Conservation (phyloP, 2,888 invertebrate species). For the Caenorhabditis sulstoni region DNA sequence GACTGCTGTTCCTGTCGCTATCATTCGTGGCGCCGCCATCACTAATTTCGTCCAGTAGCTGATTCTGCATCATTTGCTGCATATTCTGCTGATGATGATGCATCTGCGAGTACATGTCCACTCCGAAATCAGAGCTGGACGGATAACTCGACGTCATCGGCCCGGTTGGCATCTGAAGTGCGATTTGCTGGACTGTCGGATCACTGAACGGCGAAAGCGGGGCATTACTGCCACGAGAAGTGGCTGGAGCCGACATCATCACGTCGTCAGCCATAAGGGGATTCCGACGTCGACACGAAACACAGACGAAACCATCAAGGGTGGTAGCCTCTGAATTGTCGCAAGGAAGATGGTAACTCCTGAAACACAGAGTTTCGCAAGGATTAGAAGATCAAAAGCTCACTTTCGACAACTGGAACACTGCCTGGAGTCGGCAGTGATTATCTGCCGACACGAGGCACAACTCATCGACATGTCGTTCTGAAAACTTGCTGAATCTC, state of each 20-base stretch:
- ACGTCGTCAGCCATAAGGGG: constrained; percentile 54
- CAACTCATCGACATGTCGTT: constrained; percentile 37
- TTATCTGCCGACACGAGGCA: constrained; percentile 17
- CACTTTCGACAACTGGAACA: constrained; percentile 50
- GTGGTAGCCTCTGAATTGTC: constrained; percentile 42
- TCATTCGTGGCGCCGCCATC: constrained; percentile 61
- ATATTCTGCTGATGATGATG: constrained; percentile 5
- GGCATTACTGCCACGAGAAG: constrained; percentile 9
- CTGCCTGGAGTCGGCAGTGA: constrained; percentile 29
- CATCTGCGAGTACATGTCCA: constrained; percentile 39
- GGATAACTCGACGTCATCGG: constrained; percentile 28
- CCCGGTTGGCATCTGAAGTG: constrained; percentile 24
- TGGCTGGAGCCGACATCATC: constrained; percentile 51
- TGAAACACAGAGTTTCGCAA: constrained; percentile 23
- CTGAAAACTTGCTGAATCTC: constrained; percentile 5
- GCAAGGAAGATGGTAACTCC: constrained; percentile 52
- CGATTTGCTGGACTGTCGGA: constrained; percentile 14
- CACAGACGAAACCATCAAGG: constrained; percentile 90
- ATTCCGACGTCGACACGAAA: constrained; percentile 80
- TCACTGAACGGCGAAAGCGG: constrained; percentile 39
- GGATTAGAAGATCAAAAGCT: constrained; percentile 14
- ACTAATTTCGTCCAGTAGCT: constrained; percentile 49
- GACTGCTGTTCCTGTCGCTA: constrained; percentile 65
- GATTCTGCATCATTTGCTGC: constrained; percentile 28
- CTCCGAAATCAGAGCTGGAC: constrained; percentile 20